Evolutionary conservation across 2,888 invertebrate genomes (phyloP), one percentile per base, ranked within the genome.

Genomic region (Xylophagus ater): DNA sequence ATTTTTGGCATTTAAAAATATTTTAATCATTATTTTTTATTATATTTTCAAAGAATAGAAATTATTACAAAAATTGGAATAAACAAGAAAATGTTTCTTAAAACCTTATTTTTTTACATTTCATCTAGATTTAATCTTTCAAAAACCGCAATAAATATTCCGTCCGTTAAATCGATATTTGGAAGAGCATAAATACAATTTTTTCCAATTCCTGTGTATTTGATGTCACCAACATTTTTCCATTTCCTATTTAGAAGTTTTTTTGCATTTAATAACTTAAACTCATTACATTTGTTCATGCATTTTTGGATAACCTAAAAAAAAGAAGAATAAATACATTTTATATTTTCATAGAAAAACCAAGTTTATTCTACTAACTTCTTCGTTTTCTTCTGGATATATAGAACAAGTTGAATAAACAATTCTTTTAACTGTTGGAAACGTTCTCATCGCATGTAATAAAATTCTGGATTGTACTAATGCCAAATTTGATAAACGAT

Each of bases 391-490:
- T 64, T 88, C 81, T 1, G 78, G 73, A 58, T 84, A 74, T 8
- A 90, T 54, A 0, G 97, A 98, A 57, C 98, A 98, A 0, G 98
- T 98, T 25, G 96, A 97, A 62, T 98, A 98, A 3, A 94, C 84
- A 12, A 98, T 78, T 40, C 81, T 71, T 56, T 86, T 82, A 0
- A 79, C 88, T 41, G 74, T 74, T 0, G 93, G 88, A 60, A 93
- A 94, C 1, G 72, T 67, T 10, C 73, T 74, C 59, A 97, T 74
- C 0, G 96, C 93, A 59, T 89, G 86, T 40, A 79, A 76, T 1
- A 99, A 67, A 41, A 97, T 75, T 56, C 80, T 78, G 17, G 78
- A 77, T 70, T 94, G 89, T 37, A 92, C 72, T 1, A 78, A 76
- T n/a, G 80, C 75, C 10, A 88, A 60, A 54, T 74, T 80, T 7